Base-by-base conservation (phyloP, 2,888 invertebrate species). In the Tetheella fluctuosa region DNA sequence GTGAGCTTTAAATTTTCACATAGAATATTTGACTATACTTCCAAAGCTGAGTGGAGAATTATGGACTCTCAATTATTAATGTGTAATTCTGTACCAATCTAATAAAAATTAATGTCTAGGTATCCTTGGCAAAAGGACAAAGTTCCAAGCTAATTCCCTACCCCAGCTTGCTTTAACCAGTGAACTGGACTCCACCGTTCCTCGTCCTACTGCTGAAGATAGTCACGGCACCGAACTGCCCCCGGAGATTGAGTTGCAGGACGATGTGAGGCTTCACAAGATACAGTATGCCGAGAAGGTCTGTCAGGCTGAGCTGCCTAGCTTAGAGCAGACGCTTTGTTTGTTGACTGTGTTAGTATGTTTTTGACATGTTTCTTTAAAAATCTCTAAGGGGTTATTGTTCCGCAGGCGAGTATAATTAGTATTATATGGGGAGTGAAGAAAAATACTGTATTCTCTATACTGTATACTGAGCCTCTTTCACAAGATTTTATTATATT, bases 71-170 rank as follows among this genome's bases (percentile, higher is more conserved):
- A 0, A 30, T 30, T 1, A 30, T 30, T 10, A 8, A 10, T 30
- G 1, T 30, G 10, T 30, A 30, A 10, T 10, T 0, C 30, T 30
- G 10, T 10, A 8, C 30, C 10, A 30, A 30, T 17, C 15, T 39
- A 57, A 15, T n/a, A 52, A 25, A 57, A 30, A 55, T 13, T 53
- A 0, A 42, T 42, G 5, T 42, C 62, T 64, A 91, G 97, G 98
- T 70, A 95, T 96, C 39, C 88, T 99, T 69, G 99, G 99, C 0
- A 97, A 97, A 82, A 94, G 99, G 65, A 99, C 99, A 10, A 96
- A 96, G 76, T 98, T 95, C 82, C 99, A 99, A 84, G 94, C 96
- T 71, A 95, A 95, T 53, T 94, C 96, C 37, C 86, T 98, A 55
- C 95, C 99, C 0, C 99, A 99, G 81, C 92, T 99, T 17, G 95